Evolutionary conservation across 2,113 vertebrate genomes (phyloP).

Genomic region (rat (Rattus norvegicus)): DNA sequence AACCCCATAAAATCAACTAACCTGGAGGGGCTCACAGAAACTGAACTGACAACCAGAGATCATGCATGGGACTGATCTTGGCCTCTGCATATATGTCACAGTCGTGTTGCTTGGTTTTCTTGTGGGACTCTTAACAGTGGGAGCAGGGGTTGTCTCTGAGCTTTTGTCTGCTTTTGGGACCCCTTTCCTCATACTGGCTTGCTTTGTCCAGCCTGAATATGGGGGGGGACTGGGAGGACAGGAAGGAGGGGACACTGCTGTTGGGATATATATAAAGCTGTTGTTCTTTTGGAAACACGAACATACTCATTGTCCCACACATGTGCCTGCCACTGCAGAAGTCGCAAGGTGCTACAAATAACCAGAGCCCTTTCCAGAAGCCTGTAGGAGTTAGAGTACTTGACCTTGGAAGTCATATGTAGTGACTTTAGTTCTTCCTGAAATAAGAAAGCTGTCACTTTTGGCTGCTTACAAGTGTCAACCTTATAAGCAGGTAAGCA

Average conservation of each 20-base stretch:
- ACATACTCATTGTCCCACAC: background rate
- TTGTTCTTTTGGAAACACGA: background rate
- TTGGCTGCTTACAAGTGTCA: background rate
- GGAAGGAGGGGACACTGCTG: background rate
- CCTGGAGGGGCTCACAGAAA: background rate
- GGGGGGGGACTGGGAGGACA: background rate
- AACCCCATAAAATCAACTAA: background rate
- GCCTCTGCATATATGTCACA: background rate
- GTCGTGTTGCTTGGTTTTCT: background rate
- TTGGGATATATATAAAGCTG: background rate
- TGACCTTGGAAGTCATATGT: background rate
- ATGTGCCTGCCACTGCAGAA: background rate
- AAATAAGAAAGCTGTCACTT: slow-evolving; percentile 13
- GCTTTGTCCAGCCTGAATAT: background rate
- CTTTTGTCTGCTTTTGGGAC: background rate
- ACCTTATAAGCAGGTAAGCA: background rate
- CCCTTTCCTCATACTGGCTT: background rate
- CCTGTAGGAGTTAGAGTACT: background rate
- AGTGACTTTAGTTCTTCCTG: background rate
- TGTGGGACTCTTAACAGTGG: background rate
- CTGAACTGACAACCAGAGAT: background rate
- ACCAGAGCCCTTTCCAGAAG: background rate
- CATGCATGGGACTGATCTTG: background rate
- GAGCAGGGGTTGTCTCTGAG: background rate
- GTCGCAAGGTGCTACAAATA: background rate